Evolutionary conservation across 2,888 invertebrate genomes (phyloP), one percentile per base, ranked within the genome.

Genomic region (Apamea anceps): DNA sequence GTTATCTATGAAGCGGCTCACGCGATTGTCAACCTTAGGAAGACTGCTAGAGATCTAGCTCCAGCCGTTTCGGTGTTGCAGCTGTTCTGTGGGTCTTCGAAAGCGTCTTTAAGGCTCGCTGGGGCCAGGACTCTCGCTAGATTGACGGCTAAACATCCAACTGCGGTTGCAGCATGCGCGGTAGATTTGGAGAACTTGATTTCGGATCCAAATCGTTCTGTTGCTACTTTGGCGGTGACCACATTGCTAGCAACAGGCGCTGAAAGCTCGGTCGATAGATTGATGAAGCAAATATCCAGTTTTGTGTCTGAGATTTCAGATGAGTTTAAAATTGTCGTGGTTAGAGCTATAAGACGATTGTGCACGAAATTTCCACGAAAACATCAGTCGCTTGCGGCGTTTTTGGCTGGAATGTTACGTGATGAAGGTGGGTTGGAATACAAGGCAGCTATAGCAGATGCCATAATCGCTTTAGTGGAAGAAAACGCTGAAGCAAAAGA

Each of bases 281-380:
- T 99, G n/a, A 99, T 99, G 99, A 99, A 99, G 94, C 99, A 99
- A 95, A 99, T 99, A 85, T 99, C 99, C 0, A 98, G 99, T 15
- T 99, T 99, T 94, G 99, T 99, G 67, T 99, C 99, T 0, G 99
- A 99, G 96, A 99, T 99, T 87, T 99, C 99, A 0, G 99, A 99
- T 94, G 99, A 99, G 96, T 99, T 99, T 94, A 99, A 99, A 96
- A 99, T 99, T 67, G 99, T 99, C 0, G 99, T 99, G 0, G 99
- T 99, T 0, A 98, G 99, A 94, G 99, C 98, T 1, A 98, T 98
- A 72, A 97, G 98, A 88, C 98, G 99, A 0, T 96, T 99, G 6
- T 99, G 99, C 92, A 98, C 99, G 68, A 99, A 99, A 94, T 99
- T 99, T 94, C 99, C 99, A 0, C 97, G 99, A 18, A 99, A 99